Percentiles rank a stretch among this genome's conserved stretches.
Conservation (phyloP, 1,140 invertebrate species). For the Lysiphlebus fabarum region DNA sequence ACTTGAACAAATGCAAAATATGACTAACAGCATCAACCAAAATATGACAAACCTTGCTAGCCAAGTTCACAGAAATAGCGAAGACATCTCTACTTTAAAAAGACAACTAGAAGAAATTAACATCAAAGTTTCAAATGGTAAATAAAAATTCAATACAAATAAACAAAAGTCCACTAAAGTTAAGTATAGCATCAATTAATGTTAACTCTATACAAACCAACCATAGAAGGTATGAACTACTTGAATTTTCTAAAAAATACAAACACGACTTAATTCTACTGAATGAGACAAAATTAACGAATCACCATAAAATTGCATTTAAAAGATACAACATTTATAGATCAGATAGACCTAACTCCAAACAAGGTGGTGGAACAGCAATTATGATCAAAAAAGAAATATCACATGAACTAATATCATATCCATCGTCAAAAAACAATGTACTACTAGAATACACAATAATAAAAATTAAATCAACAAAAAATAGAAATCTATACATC, state of each 20-base stretch:
- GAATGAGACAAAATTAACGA: constrained; percentile 14
- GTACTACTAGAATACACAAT: constrained; percentile 18
- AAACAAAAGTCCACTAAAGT: neutral
- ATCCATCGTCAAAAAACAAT: constrained; percentile 2
- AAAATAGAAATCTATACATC: constrained; percentile 8
- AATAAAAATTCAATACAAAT: neutral
- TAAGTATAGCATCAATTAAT: constrained; percentile 21
- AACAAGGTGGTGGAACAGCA: constrained; percentile 21
- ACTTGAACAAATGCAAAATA: too few species aligned
- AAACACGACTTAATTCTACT: constrained; percentile 8
- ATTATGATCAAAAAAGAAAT: constrained; percentile 16
- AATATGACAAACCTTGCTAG: neutral
- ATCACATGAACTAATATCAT: neutral
- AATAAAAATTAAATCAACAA: constrained; percentile 1
- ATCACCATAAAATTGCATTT: constrained; percentile 2
- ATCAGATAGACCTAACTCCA: constrained; percentile 11
- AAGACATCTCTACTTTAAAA: neutral
- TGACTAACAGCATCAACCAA: neutral
- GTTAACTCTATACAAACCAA: constrained; percentile 13
- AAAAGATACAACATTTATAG: constrained; percentile 1
- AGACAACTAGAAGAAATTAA: neutral
- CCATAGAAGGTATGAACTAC: constrained; percentile 6
- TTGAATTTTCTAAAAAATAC: constrained; percentile 5
- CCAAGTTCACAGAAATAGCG: neutral
- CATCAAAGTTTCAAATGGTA: neutral